phyloP scores from a whole-genome alignment of 2,113 vertebrate genomes.

The Phodopus roborovskii region DNA sequence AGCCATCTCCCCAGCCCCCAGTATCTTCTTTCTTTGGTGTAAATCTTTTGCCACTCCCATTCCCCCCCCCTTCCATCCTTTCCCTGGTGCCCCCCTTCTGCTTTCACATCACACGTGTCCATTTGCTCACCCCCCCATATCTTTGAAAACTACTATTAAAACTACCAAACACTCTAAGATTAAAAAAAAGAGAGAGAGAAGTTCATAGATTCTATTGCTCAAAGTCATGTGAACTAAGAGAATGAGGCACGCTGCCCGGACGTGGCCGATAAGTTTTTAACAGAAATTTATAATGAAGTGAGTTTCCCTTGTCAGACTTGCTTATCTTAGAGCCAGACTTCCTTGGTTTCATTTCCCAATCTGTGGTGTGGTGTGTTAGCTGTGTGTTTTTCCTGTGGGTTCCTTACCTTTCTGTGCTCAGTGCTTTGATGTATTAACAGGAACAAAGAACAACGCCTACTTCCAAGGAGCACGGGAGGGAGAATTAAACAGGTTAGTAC shows the following conservation, averaged over 20 bases:
- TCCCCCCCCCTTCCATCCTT: neutral
- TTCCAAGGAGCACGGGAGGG: neutral
- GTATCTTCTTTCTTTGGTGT: neutral
- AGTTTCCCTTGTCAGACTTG: neutral
- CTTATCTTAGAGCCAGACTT: neutral
- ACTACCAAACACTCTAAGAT: neutral
- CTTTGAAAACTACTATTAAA: neutral
- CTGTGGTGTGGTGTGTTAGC: neutral
- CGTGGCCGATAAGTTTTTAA: neutral
- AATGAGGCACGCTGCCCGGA: neutral
- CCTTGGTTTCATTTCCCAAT: neutral
- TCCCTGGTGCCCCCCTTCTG: neutral
- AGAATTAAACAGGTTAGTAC: neutral
- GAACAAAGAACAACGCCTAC: neutral
- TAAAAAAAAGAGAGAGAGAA: neutral
- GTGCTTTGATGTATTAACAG: neutral
- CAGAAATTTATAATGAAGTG: neutral
- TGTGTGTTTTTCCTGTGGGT: neutral
- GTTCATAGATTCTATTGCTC: neutral
- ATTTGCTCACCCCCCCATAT: neutral
- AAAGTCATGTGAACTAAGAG: slow-evolving; percentile 6
- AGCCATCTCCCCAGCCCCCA: too few species aligned
- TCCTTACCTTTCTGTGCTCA: neutral
- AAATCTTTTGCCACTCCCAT: neutral
- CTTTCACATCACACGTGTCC: neutral